Percentiles rank a stretch among this genome's conserved stretches.
Conservation (phyloP, 1,140 invertebrate genomes). For the Argopecten irradians region DNA sequence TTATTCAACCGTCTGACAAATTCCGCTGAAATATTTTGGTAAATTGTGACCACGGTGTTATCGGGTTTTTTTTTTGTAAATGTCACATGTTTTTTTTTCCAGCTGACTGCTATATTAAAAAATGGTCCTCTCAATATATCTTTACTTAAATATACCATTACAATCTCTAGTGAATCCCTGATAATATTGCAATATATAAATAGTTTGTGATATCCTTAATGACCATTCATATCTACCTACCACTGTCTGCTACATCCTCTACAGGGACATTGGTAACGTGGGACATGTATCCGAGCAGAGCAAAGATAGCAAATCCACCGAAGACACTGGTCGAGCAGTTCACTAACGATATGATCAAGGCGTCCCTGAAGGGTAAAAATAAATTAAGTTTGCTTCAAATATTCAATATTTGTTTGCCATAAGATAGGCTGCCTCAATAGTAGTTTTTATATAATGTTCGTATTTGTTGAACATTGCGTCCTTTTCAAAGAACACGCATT, state of each 20-base stretch:
- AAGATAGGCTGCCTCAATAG: too few relatives aligned
- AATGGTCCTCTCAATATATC: too few relatives aligned
- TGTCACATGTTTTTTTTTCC: too few relatives aligned
- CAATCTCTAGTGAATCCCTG: neutral
- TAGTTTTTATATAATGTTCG: too few relatives aligned
- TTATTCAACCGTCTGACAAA: neutral
- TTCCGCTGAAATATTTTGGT: neutral
- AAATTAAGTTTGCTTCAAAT: neutral
- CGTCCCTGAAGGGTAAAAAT: slow-evolving; percentile 81
- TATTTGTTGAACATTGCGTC: too few relatives aligned
- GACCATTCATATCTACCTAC: slow-evolving; percentile 55
- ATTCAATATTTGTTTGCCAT: too few relatives aligned
- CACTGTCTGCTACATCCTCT: slow-evolving; percentile 64
- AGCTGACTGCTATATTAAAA: too few relatives aligned
- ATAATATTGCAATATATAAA: neutral
- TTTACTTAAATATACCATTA: neutral
- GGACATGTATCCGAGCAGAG: slow-evolving; percentile 87
- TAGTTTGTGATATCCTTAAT: neutral
- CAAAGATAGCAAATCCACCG: slow-evolving; percentile 97
- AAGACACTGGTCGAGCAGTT: slow-evolving; percentile 98
- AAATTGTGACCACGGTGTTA: slow-evolving; percentile 3
- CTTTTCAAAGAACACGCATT: too few relatives aligned
- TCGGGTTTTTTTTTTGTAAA: neutral
- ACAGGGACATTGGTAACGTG: slow-evolving; percentile 62
- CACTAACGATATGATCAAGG: slow-evolving; percentile 93